These are phyloP conservation scores for Neocloeon triangulifer DNA, from an alignment of 1,140 invertebrate species.

Conservation along the genomic window DNA sequence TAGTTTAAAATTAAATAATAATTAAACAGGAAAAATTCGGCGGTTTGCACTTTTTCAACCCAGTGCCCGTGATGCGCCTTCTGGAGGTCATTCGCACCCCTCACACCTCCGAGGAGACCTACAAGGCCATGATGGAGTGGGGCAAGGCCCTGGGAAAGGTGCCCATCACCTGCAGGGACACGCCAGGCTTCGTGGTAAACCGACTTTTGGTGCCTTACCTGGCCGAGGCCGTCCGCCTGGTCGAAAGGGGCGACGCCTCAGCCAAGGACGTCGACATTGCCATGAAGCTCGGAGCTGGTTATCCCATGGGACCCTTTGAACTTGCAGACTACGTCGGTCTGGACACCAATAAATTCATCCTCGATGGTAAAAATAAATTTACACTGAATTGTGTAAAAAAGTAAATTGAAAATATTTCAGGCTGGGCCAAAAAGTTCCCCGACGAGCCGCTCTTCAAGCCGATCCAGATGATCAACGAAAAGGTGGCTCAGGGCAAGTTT, in stretches of 20 bases:
- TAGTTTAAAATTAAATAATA: too few species aligned
- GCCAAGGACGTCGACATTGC: conserved; percentile 58
- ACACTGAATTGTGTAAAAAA: too few species aligned
- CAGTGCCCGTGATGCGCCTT: conserved; percentile 77
- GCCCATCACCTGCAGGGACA: conserved; percentile 62
- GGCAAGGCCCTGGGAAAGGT: conserved; percentile 57
- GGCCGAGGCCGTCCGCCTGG: conserved; percentile 46
- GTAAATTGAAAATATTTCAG: too few species aligned
- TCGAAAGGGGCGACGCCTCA: conserved; percentile 54
- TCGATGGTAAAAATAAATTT: conserved; percentile 22
- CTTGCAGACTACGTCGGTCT: conserved; percentile 57
- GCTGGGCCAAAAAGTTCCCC: conserved; percentile 58
- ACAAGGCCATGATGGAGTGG: conserved; percentile 44
- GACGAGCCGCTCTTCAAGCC: conserved; percentile 51
- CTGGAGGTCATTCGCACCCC: conserved; percentile 49
- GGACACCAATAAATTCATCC: conserved; percentile 37
- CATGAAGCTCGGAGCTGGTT: conserved; percentile 66
- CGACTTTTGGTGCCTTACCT: conserved; percentile 56
- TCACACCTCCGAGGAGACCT: conserved; percentile 53
- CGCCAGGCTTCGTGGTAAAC: conserved; percentile 72
- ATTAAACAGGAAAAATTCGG: conserved; percentile 48
- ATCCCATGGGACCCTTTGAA: conserved; percentile 72
- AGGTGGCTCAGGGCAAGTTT: conserved; percentile 58
- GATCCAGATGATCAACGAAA: conserved; percentile 35
- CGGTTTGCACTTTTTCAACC: conserved; percentile 83